Conservation (phyloP, 2,113 vertebrate species). For the Centropus unirufus region DNA sequence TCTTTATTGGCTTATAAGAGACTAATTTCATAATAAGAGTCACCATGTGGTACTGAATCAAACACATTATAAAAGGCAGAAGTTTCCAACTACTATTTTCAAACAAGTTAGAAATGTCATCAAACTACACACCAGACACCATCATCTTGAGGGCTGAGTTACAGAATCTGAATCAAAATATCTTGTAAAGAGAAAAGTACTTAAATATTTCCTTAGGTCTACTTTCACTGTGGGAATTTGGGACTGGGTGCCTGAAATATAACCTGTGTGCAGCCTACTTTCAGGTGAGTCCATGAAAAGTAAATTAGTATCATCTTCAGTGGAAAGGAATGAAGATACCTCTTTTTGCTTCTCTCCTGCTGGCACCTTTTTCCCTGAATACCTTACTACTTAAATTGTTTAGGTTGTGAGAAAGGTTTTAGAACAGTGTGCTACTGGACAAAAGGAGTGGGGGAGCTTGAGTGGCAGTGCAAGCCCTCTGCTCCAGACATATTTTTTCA, state of each 20-base stretch:
- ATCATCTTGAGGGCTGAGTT: not conserved
- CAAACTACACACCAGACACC: not conserved
- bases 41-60: not conserved
- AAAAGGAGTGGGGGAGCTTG: not conserved
- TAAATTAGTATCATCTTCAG: not conserved
- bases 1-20: not conserved
- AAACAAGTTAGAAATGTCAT: not conserved
- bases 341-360: not conserved
- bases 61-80: not conserved
- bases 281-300: not conserved
- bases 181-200: not conserved
- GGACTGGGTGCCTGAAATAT: not conserved
- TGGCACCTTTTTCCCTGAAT: not conserved
- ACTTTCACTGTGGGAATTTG: not conserved
- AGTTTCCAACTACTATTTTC: not conserved
- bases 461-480: not conserved
- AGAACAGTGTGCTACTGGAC: fast-evolving
- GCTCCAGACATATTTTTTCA: not conserved
- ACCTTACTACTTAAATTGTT: not conserved
- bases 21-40: not conserved
- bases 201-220: not conserved
- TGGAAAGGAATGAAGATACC: not conserved
- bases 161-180: not conserved
- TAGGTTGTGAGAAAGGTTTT: not conserved
- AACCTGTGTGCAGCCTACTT: not conserved